Percentiles rank a stretch among this genome's conserved stretches.
Evolutionary conservation across 2,113 vertebrate species (phyloP).

Genomic region (Scophthalmus maximus): DNA sequence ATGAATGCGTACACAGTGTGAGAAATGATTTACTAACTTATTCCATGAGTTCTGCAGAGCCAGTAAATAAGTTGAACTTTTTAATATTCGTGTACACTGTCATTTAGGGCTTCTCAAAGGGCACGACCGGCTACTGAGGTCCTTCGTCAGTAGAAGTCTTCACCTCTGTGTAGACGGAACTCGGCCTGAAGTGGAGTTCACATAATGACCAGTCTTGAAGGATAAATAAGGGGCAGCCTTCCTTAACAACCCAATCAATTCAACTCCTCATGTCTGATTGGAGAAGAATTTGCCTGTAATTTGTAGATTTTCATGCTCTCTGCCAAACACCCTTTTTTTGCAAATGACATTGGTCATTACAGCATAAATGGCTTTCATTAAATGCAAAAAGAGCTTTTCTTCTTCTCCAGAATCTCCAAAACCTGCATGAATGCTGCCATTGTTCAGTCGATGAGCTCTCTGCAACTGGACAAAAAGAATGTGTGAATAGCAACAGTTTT

Average conservation of each 20-base stretch:
- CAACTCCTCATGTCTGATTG: constrained; percentile 1
- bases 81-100: background rate
- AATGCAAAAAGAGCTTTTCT: background rate
- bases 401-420: background rate
- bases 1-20: constrained; percentile 13
- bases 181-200: constrained; percentile 5
- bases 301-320: constrained; percentile 8
- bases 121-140: background rate
- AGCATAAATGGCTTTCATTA: constrained; percentile 7
- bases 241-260: background rate
- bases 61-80: constrained; percentile 12
- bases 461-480: background rate
- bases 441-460: background rate
- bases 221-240: background rate
- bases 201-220: constrained; percentile 11
- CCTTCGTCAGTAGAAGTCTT: background rate
- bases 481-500: background rate
- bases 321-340: constrained; percentile 9
- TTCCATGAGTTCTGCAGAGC: constrained; percentile 25
- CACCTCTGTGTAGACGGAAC: background rate
- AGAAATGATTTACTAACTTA: constrained; percentile 22
- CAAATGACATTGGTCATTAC: background rate
- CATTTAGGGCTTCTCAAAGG: background rate
- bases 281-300: background rate
- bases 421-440: background rate